Percentiles rank a stretch among this genome's conserved stretches.
Conservation (phyloP, 2,888 invertebrate species). For the Hypercompe scribonia region DNA sequence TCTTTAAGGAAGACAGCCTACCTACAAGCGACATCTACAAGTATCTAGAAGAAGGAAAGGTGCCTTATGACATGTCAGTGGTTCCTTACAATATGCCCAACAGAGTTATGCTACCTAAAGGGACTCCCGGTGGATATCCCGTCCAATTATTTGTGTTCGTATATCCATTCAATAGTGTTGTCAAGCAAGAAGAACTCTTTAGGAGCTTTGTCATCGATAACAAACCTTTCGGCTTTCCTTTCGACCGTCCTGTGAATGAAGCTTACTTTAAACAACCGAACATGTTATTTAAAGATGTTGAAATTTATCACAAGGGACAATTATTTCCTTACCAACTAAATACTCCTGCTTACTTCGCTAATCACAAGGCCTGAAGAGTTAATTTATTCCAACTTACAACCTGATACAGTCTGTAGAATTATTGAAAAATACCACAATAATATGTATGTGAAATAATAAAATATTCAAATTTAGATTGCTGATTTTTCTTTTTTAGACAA, state of each 20-base stretch:
- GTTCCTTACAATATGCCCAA: conserved; percentile 88
- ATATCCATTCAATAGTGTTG: conserved; percentile 81
- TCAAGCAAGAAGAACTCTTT: conserved; percentile 65
- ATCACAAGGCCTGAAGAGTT: conserved; percentile 31
- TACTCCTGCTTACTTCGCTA: conserved; percentile 56
- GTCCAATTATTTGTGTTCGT: conserved; percentile 89
- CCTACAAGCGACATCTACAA: conserved; percentile 87
- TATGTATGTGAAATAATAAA: neutral
- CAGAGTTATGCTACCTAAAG: conserved; percentile 90
- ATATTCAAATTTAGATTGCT: neutral
- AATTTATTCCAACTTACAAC: neutral
- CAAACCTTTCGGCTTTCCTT: conserved; percentile 86
- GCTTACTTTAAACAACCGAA: conserved; percentile 85
- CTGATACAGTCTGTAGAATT: neutral
- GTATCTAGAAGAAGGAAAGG: conserved; percentile 82
- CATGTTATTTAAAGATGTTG: conserved; percentile 87
- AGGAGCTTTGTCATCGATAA: conserved; percentile 74
- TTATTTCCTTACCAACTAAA: conserved; percentile 62
- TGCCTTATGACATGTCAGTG: conserved; percentile 84
- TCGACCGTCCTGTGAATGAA: conserved; percentile 83
- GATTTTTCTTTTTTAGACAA: neutral
- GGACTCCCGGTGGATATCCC: conserved; percentile 89
- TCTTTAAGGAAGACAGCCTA: conserved; percentile 88
- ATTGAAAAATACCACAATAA: too few relatives aligned
- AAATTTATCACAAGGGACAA: conserved; percentile 81